Percentiles rank a stretch among this genome's conserved stretches.
These are phyloP conservation scores for Aplodontia rufa DNA, from an alignment of 2,113 vertebrate species.

Conservation along the genomic window DNA sequence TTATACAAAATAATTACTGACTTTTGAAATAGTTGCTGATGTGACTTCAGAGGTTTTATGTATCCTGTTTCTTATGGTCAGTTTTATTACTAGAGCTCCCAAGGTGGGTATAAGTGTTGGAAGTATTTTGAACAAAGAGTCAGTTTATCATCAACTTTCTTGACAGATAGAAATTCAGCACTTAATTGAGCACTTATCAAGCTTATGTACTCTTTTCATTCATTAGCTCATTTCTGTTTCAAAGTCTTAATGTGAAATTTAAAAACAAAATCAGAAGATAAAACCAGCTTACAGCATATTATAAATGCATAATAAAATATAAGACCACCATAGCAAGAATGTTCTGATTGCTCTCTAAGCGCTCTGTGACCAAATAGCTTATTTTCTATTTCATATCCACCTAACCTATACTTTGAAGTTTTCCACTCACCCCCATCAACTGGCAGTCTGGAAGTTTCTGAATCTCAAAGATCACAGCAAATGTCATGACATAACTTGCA, in stretches of 20 bases:
- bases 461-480: neutral
- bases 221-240: conserved; percentile 9
- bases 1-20: neutral
- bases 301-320: neutral
- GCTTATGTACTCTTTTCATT: neutral
- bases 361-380: neutral
- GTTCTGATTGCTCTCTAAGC: neutral
- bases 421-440: neutral
- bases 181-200: no score
- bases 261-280: neutral
- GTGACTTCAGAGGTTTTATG: neutral
- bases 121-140: neutral
- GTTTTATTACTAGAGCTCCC: neutral
- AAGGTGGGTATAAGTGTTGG: neutral
- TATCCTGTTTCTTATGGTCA: neutral
- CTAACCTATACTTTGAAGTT: neutral
- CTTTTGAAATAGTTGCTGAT: neutral
- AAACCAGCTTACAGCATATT: neutral
- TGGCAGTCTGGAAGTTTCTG: neutral
- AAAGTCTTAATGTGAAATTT: neutral
- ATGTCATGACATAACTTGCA: neutral
- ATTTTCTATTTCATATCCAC: neutral
- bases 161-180: neutral
- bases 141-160: neutral
- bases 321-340: neutral